Conservation (phyloP, 2,113 vertebrate species). For the Trematomus loennbergii region DNA sequence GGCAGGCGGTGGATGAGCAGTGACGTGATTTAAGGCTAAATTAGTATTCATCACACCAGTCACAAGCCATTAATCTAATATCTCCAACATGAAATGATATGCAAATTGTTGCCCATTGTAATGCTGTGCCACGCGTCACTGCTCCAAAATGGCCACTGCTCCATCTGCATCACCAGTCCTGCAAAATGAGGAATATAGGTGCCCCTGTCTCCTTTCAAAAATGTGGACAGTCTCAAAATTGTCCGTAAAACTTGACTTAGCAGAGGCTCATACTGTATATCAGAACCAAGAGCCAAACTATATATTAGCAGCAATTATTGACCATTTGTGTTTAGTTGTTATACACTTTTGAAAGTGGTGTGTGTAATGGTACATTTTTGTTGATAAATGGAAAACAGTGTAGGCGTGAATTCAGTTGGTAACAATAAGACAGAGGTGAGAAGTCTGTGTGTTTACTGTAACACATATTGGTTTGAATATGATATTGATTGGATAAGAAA, state of each 20-base stretch:
- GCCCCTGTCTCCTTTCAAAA: not conserved
- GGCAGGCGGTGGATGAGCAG: slow-evolving; percentile 66
- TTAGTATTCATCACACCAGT: slow-evolving; percentile 84
- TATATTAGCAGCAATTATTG: not conserved
- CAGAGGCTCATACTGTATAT: not conserved
- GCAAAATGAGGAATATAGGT: slow-evolving; percentile 38
- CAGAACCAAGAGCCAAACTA: not conserved
- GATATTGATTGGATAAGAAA: not conserved
- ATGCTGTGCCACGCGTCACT: slow-evolving; percentile 73
- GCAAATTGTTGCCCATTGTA: slow-evolving; percentile 81
- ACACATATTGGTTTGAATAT: not conserved
- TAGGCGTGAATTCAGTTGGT: not conserved
- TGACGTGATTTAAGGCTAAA: slow-evolving; percentile 80
- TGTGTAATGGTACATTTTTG: too few relatives aligned
- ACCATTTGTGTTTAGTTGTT: too few relatives aligned
- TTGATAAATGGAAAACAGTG: not conserved
- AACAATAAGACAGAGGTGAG: not conserved
- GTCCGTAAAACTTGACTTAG: not conserved
- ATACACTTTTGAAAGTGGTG: not conserved
- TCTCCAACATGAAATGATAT: slow-evolving; percentile 83
- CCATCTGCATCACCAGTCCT: slow-evolving; percentile 53
- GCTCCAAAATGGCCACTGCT: slow-evolving; percentile 74
- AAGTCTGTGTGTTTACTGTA: slow-evolving; percentile 2
- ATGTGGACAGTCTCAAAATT: slow-evolving; percentile 14
- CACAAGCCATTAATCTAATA: slow-evolving; percentile 84